phyloP scores from a whole-genome alignment of 2,113 vertebrate genomes.

The Bubo bubo region DNA sequence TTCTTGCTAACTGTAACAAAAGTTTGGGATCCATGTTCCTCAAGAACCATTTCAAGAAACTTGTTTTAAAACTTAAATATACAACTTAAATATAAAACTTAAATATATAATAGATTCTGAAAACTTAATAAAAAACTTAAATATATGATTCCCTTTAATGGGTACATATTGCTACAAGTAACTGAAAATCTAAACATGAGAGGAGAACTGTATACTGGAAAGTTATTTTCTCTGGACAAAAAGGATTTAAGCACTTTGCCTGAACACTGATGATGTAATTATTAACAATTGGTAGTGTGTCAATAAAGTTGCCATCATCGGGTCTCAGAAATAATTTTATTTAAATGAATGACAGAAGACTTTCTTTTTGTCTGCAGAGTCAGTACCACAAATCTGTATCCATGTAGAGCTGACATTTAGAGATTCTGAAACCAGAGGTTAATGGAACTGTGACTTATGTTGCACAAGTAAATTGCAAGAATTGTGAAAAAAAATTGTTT shows the following conservation, averaged over 20 bases:
- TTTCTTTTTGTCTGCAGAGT: background rate
- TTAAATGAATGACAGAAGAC: background rate
- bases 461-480: background rate
- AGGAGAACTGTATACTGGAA: background rate
- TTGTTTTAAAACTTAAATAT: background rate
- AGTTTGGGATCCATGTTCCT: background rate
- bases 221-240: background rate
- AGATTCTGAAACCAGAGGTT: background rate
- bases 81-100: no score
- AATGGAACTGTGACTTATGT: background rate
- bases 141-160: background rate
- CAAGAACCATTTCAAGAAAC: background rate
- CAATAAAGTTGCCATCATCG: background rate
- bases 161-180: background rate
- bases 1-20: background rate
- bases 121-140: background rate
- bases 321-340: background rate
- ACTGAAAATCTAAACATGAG: background rate
- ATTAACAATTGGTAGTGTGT: background rate
- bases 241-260: background rate
- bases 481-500: background rate
- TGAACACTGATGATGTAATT: background rate
- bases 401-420: background rate
- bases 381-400: background rate
- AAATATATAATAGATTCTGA: no score